phyloP scores from a whole-genome alignment of 1,140 invertebrate genomes.

The Paralvinella palmiformis region DNA sequence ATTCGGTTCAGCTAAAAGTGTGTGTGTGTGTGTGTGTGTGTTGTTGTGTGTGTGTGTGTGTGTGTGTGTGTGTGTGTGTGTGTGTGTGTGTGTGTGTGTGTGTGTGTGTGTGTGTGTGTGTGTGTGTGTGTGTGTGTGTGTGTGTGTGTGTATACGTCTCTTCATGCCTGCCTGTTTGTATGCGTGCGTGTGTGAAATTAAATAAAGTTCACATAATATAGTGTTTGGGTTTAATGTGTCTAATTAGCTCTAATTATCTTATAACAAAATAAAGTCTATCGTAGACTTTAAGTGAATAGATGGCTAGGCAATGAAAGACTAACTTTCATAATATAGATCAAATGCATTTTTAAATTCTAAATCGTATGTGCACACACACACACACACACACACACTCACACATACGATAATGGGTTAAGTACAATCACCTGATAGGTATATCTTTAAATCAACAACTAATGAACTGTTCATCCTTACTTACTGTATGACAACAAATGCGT shows the following conservation, averaged over 20 bases:
- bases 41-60: neutral
- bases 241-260: neutral
- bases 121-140: neutral
- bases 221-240: neutral
- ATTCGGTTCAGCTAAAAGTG: neutral
- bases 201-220: neutral
- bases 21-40: neutral
- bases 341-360: neutral
- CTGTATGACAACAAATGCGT: too few species aligned
- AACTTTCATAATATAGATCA: neutral
- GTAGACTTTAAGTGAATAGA: neutral
- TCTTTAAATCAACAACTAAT: too few species aligned
- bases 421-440: too few species aligned
- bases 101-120: neutral
- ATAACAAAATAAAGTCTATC: neutral
- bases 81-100: neutral
- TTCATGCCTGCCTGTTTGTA: neutral
- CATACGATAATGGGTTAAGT: too few species aligned
- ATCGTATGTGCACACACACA: neutral
- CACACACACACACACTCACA: neutral
- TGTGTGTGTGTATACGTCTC: neutral
- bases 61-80: neutral
- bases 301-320: neutral
- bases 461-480: too few species aligned
- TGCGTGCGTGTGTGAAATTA: neutral